phyloP scores from a whole-genome alignment of 2,888 invertebrate genomes.

The Lissocephala sabroskyi region DNA sequence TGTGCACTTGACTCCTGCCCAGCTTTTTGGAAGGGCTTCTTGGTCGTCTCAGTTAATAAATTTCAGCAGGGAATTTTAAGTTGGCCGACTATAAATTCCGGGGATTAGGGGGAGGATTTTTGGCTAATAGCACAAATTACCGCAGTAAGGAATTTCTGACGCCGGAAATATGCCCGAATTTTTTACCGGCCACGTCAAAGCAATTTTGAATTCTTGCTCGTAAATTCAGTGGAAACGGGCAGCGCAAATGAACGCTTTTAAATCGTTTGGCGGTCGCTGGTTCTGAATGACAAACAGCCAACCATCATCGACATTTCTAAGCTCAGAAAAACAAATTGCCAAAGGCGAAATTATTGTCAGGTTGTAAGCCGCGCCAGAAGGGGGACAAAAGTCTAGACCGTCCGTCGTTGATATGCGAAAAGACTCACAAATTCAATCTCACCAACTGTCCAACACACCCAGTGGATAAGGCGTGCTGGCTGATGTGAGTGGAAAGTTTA shows the following conservation, averaged over 20 bases:
- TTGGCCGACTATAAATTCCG: constrained; percentile 20
- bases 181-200: constrained; percentile 6
- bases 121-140: too few relatives aligned
- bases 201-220: not conserved
- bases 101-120: not conserved
- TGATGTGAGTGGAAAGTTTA: not conserved
- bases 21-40: constrained; percentile 25
- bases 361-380: not conserved
- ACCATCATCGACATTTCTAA: not conserved
- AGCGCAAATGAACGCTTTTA: constrained; percentile 45
- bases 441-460: not conserved
- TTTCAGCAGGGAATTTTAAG: constrained; percentile 29
- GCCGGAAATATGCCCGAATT: too few relatives aligned
- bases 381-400: not conserved
- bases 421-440: not conserved
- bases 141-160: too few relatives aligned
- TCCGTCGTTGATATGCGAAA: constrained; percentile 7
- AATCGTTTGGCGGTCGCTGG: constrained; percentile 34
- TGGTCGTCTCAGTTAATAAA: constrained; percentile 34
- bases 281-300: constrained; percentile 25
- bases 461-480: not conserved
- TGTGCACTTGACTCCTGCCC: constrained; percentile 16
- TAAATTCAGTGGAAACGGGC: constrained; percentile 37
- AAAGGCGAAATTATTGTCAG: constrained; percentile 17
- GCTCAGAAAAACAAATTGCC: constrained; percentile 2